Evolutionary conservation across 2,888 invertebrate genomes (phyloP), one percentile per base, ranked within the genome.

Genomic region (Altica lythri): DNA sequence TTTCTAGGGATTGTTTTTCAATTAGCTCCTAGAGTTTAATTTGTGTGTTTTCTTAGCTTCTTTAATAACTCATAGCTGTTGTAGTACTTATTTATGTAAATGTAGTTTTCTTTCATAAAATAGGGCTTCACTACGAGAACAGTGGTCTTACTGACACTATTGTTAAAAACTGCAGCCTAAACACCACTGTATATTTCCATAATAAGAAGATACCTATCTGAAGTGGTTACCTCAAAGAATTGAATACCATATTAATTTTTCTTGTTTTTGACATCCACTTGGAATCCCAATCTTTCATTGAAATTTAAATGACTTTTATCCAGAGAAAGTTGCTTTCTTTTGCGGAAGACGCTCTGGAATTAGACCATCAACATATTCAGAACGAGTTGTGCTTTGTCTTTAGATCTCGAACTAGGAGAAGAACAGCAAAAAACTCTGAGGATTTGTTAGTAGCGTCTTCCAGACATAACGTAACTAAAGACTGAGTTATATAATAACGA

Each of bases 371-470:
- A 22, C 25, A 40, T 42, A 35, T 53, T 42, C 14, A 53, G 9
- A 17, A 47, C 29, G 12, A 34, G 30, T 40, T 53, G 52, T 5
- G 46, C 32, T 42, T 46, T 53, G 5, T 45, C 38, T 45, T 44
- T 53, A n/a, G n/a, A n/a, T n/a, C n/a, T n/a, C n/a, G n/a, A n/a
- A n/a, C n/a, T n/a, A n/a, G 30, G 19, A 9, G 37, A 14, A 14
- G 22, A 52, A 37, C 45, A 53, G 42, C 37, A 44, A 8, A 43
- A 16, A 17, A 44, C 44, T 38, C 57, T 46, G 9, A 59, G 38
- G 8, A 60, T 51, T 25, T 55, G 38, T 50, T 57, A 6, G n/a
- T n/a, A 60, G 10, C 57, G 34, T 29, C 57, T 54, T 27, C 40
- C 35, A 40, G 53, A 56, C 43, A 53, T 56, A 12, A 14, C 18